Conservation (phyloP, 2,797 vertebrate genomes). For the Distichodus sexfasciatus region DNA sequence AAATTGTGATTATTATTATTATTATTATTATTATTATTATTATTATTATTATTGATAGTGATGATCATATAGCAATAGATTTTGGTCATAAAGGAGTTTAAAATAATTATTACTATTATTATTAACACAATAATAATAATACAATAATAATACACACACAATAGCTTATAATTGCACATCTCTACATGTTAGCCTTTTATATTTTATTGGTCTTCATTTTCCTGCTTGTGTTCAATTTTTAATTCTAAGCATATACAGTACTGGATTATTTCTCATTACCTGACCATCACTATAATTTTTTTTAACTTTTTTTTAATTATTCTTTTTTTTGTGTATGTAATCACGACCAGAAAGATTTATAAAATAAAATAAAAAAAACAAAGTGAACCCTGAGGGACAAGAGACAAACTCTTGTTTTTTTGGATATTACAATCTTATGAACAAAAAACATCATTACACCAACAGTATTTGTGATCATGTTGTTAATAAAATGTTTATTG, state of each 20-base stretch:
- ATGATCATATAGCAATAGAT: slow-evolving; percentile 56
- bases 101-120: slow-evolving; percentile 60
- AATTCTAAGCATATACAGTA: slow-evolving; percentile 47
- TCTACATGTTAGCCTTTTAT: slow-evolving; percentile 80
- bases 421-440: slow-evolving; percentile 75
- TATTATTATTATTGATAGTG: slow-evolving; percentile 58
- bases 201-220: slow-evolving; percentile 82
- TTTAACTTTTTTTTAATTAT: slow-evolving; percentile 60
- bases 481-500: slow-evolving; percentile 95
- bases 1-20: slow-evolving; percentile 69
- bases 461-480: slow-evolving; percentile 92
- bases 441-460: slow-evolving; percentile 72
- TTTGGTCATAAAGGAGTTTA: slow-evolving; percentile 54
- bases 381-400: slow-evolving; percentile 66
- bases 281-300: slow-evolving; percentile 67
- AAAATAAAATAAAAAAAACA: slow-evolving; percentile 64
- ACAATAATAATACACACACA: slow-evolving; percentile 65
- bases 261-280: slow-evolving; percentile 75
- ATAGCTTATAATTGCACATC: slow-evolving; percentile 78
- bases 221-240: slow-evolving; percentile 74
- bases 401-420: slow-evolving; percentile 73
- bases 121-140: slow-evolving; percentile 56
- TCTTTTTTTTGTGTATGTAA: slow-evolving; percentile 75
- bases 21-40: slow-evolving; percentile 62
- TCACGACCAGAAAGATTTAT: slow-evolving; percentile 62